These are phyloP conservation scores for Argynnis bischoffii DNA, from an alignment of 2,888 invertebrate genomes.

Conservation along the genomic window DNA sequence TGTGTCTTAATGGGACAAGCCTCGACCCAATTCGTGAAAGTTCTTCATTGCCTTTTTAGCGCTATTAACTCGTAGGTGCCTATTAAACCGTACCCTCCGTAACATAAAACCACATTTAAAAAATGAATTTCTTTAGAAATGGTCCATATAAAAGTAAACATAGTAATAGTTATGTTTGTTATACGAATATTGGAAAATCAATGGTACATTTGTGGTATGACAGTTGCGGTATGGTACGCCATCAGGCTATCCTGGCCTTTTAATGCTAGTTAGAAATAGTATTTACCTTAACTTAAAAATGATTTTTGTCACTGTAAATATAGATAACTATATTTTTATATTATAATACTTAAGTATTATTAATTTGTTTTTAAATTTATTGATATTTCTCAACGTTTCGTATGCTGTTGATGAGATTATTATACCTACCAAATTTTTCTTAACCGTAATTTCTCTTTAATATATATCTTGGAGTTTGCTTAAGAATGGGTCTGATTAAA, in stretches of 20 bases:
- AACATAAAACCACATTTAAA: conserved; percentile 6
- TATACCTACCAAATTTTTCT: conserved; percentile 10
- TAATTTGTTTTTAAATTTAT: conserved; percentile 56
- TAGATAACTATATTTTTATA: conserved; percentile 74
- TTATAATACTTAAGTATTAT: conserved; percentile 66
- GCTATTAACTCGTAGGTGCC: conserved; percentile 37
- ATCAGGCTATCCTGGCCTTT: conserved; percentile 46
- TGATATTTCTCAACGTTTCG: conserved; percentile 70
- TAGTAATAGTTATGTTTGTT: conserved; percentile 1
- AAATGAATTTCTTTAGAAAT: conserved; percentile 36
- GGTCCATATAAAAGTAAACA: not conserved
- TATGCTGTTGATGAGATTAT: conserved; percentile 55
- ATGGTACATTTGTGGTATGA: conserved; percentile 8
- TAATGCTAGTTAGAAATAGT: conserved; percentile 36
- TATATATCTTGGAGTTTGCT: conserved; percentile 30
- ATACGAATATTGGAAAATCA: conserved; percentile 1
- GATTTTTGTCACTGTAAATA: conserved; percentile 74
- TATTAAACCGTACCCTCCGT: conserved; percentile 39
- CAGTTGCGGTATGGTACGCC: conserved; percentile 44
- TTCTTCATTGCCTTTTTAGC: conserved; percentile 39
- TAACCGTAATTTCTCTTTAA: conserved; percentile 24
- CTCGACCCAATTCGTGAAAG: conserved; percentile 36
- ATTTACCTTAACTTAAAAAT: conserved; percentile 58
- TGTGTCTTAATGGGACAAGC: conserved; percentile 37
- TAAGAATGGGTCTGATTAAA: conserved; percentile 28